Base-by-base conservation (phyloP, 2,888 invertebrate genomes). In the Litoditis marina region DNA sequence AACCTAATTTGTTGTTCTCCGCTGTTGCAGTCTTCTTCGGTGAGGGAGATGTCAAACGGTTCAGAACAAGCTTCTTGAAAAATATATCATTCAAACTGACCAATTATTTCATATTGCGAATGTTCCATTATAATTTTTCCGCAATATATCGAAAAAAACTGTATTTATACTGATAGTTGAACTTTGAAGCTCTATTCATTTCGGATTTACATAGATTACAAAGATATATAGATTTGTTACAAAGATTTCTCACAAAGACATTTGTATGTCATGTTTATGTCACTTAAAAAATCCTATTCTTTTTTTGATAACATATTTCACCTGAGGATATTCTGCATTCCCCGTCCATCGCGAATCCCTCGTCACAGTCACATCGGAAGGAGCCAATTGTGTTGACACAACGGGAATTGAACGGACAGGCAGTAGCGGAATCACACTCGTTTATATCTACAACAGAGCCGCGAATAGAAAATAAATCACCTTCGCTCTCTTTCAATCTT, bases 351-450 rank as follows among this genome's bases (percentile, higher is more conserved):
- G 53, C 53, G 56, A 69, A 72, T 25, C 72, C 72, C 22, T 56
- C 61, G 34, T 69, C 72, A 54, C 72, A 72, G 49, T 69, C 69
- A 42, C 72, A 72, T 53, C 65, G 59, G 32, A 53, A 68, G 11
- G 68, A 66, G 31, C 95, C 95, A 0, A 91, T 92, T 2, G 89
- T 85, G 84, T 95, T 95, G 54, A 91, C 88, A 83, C 95, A 95
- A n/a, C 87, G 85, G 0, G 92, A 92, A 51, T 68, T 66, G 57
- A 86, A 87, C 7, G 92, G 92, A 84, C 94, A 95, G 1, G 89
- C 88, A 6, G 88, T 87, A 56, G 87, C 87, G 4, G 85, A 84
- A n/a, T 86, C 86, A 82, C 95, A 95, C 85, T 95, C 95, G 83
- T 95, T 88, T 1, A 94, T 87, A 84, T 95, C 95, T 32, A 88